Base-by-base conservation (phyloP, 2,113 vertebrate species). In the Melanocharis versteri region DNA sequence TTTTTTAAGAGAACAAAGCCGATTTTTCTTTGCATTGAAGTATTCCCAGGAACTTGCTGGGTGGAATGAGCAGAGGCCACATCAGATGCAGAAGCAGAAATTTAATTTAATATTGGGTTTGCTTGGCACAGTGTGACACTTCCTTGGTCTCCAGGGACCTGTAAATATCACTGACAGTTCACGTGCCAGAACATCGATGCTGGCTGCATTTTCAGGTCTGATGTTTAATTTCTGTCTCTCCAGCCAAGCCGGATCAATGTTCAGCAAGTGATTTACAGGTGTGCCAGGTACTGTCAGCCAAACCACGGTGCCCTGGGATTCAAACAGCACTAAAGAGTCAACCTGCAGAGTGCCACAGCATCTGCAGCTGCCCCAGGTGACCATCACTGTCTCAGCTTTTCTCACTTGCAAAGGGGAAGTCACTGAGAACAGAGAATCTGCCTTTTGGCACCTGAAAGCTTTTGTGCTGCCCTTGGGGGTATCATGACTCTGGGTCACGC, bases 241-340 rank as follows among this genome's bases (percentile, higher is more conserved):
- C 42, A 97, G 95, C 89, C 76, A 96, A 85, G 14, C 54, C 90
- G 44, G 94, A 92, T 35, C 73, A 92, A 40, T 30, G 35, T 58
- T 95, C 56, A 93, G 95, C 27, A 86, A 98, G 87, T 40, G 57
- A 48, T 96, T 98, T 90, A 90, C 90, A 47, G 94, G 87, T 69
- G 93, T 96, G 23, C 92, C 95, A 47, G 75, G 70, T 51, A 71
- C 96, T 61, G 94, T 96, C 90, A 97, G 90, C 82, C 96, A 95
- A 83, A 97, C 94, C 15, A 96, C 22, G 4, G 97, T 89, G 15
- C 96, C 96, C 68, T 96, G 94, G 79, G 94, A 95, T 31, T 92
- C 97, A 65, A 94, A 87, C 92, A 96, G 89, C 51, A 57, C 96
- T 26, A 76, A 62, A 68, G 71, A 95, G 70, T 30, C 47, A 33